phyloP scores from a whole-genome alignment of 2,888 invertebrate genomes.

The Idaea aversata region DNA sequence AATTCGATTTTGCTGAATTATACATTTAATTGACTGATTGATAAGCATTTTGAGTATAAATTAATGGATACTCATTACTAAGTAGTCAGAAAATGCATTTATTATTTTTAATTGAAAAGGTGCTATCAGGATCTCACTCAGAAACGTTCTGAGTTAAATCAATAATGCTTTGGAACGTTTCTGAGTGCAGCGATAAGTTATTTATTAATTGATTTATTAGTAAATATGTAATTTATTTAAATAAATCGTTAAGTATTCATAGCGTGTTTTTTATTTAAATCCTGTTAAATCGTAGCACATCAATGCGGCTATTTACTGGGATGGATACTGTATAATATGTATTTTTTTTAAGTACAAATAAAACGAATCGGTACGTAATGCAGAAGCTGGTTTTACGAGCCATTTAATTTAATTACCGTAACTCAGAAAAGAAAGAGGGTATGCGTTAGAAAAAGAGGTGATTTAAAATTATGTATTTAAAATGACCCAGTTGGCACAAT shows the following conservation, averaged over 20 bases:
- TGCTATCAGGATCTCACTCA: conserved; percentile 42
- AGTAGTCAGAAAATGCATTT: conserved; percentile 74
- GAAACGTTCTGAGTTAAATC: neutral
- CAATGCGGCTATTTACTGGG: too few relatives aligned
- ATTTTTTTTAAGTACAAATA: too few relatives aligned
- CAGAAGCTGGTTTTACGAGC: too few relatives aligned
- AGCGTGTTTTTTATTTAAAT: neutral
- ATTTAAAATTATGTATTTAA: too few relatives aligned
- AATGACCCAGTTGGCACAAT: too few relatives aligned
- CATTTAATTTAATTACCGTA: too few relatives aligned
- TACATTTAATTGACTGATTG: conserved; percentile 7
- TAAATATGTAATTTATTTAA: neutral
- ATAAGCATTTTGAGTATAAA: conserved; percentile 20
- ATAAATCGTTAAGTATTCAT: neutral
- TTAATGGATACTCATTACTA: conserved; percentile 64
- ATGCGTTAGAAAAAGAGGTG: too few relatives aligned
- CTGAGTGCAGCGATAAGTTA: neutral
- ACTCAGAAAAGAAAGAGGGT: too few relatives aligned
- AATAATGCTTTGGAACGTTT: neutral
- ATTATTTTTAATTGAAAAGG: conserved; percentile 57
- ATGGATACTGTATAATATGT: too few relatives aligned
- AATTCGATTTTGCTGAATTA: neutral
- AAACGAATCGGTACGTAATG: too few relatives aligned
- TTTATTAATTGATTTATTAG: neutral
- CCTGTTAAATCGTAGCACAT: neutral